These are phyloP conservation scores for Coboldia fuscipes DNA, from an alignment of 1,140 invertebrate genomes.

Conservation along the genomic window DNA sequence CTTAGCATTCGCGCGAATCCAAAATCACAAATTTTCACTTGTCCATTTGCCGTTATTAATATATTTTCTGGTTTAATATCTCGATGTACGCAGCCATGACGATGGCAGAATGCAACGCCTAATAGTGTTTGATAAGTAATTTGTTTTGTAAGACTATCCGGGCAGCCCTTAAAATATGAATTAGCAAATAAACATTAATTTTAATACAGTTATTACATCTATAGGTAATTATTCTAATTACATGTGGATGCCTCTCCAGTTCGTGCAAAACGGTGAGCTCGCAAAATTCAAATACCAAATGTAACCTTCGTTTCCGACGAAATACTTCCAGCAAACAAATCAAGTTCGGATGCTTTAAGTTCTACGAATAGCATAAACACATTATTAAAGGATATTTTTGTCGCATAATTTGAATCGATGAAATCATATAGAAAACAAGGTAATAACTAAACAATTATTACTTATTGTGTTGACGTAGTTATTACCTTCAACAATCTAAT, in stretches of 20 bases:
- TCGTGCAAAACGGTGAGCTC: constrained; percentile 93
- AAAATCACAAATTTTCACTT: constrained; percentile 97
- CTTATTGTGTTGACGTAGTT: not conserved
- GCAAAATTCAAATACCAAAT: constrained; percentile 97
- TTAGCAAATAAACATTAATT: not conserved
- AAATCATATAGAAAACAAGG: constrained; percentile 3
- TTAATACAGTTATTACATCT: not conserved
- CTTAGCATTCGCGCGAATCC: constrained; percentile 95
- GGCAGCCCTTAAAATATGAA: constrained; percentile 41
- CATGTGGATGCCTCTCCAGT: constrained; percentile 69
- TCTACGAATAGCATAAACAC: constrained; percentile 34
- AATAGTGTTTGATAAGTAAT: constrained; percentile 91
- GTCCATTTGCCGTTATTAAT: constrained; percentile 45
- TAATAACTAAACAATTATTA: constrained; percentile 1
- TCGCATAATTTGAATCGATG: constrained; percentile 5
- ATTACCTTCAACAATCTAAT: constrained; percentile 90
- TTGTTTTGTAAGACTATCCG: constrained; percentile 71
- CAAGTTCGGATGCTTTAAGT: constrained; percentile 94
- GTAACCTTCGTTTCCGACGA: constrained; percentile 82
- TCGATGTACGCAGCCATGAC: constrained; percentile 87
- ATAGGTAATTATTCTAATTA: constrained; percentile 8
- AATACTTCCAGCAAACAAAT: constrained; percentile 97
- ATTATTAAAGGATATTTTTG: not conserved
- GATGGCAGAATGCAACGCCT: constrained; percentile 89
- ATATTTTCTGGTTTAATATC: constrained; percentile 99